A percentile compares a stretch with the other conserved stretches of the same genome.
Conservation (phyloP, 2,888 invertebrate species). For the Barypeithes pellucidus region DNA sequence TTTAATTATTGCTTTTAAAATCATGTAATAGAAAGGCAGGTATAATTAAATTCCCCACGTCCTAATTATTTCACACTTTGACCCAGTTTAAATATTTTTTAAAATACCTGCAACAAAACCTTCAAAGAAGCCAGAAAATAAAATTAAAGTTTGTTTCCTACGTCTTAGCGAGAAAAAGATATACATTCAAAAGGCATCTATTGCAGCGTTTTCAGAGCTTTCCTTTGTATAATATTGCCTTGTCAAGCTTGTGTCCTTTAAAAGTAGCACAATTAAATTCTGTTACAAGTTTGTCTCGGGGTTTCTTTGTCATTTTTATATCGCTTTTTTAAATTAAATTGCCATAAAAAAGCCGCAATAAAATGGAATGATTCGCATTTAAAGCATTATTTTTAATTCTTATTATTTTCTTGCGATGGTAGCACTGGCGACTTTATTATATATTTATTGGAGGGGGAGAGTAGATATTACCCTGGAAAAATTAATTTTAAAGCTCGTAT, state of each 20-base stretch:
- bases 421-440: no score
- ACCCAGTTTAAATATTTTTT: neutral
- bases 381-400: no score
- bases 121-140: neutral
- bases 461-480: no score
- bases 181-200: neutral
- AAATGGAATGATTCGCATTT: neutral
- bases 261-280: conserved; percentile 14
- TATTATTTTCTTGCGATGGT: no score
- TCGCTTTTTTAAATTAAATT: neutral
- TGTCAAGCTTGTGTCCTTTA: neutral
- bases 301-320: neutral
- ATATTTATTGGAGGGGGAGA: no score
- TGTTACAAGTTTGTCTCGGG: neutral
- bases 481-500: no score
- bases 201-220: neutral
- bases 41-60: no score
- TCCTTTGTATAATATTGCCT: conserved; percentile 7
- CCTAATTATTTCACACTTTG: neutral
- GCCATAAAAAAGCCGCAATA: neutral
- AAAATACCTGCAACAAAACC: neutral
- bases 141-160: conserved; percentile 3
- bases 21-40: no score
- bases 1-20: no score
- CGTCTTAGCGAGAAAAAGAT: conserved; percentile 1